Evolutionary conservation across 2,113 vertebrate species (phyloP).

Genomic region (Panurus biarmicus): DNA sequence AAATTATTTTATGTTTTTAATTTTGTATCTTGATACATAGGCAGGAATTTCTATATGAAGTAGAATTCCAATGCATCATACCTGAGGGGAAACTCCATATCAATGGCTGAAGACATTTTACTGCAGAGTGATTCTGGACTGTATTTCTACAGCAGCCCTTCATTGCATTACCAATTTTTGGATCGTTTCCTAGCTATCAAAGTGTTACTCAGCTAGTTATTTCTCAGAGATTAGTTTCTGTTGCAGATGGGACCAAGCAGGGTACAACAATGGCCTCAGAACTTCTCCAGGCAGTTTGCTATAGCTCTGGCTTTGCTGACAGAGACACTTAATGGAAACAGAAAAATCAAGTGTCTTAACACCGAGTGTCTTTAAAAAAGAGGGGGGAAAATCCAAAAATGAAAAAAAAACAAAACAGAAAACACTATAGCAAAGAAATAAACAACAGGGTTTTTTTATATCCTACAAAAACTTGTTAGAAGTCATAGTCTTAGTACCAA

Average conservation of each 20-base stretch:
- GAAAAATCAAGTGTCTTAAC: not conserved
- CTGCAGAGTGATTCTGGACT: not conserved
- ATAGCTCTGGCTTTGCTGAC: not conserved
- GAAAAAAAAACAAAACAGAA: fast-evolving
- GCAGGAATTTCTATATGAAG: not conserved
- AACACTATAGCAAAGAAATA: not conserved
- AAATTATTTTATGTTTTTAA: not conserved
- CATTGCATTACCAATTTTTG: not conserved
- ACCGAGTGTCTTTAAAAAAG: not conserved
- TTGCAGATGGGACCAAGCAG: not conserved
- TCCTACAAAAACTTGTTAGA: not conserved
- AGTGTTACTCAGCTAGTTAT: not conserved
- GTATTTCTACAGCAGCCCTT: not conserved
- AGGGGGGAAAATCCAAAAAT: not conserved
- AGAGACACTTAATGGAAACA: not conserved
- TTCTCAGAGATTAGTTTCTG: not conserved
- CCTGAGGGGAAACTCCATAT: not conserved
- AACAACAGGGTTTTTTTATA: not conserved
- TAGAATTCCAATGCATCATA: not conserved
- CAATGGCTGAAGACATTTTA: not conserved
- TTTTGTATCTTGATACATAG: not conserved
- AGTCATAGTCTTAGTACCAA: not conserved
- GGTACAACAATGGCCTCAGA: not conserved
- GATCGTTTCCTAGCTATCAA: not conserved
- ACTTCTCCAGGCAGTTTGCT: not conserved